Evolutionary conservation across 2,113 vertebrate species (phyloP), one percentile per base, ranked within the genome.

Genomic region (Phycodurus eques): DNA sequence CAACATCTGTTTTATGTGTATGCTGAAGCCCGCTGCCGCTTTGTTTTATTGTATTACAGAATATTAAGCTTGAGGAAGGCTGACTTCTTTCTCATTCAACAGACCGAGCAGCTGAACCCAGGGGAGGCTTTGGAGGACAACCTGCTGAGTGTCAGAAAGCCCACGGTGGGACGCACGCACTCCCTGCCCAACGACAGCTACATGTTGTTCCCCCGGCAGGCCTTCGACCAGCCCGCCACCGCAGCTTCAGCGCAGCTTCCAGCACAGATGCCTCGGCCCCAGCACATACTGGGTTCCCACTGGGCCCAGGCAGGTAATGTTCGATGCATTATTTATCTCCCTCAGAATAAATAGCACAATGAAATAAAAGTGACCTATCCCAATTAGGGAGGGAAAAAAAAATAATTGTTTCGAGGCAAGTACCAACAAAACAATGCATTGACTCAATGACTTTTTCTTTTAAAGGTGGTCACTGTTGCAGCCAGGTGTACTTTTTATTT

Each of bases 121-220:
- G 65, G 22, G 64, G 60, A 72, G 42, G 77, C 83, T 70, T 76
- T 70, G 70, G 88, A 92, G 75, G 94, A 92, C 83, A 93, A 94
- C 88, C 86, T 96, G 83, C 92, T 98, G 81, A 93, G 91, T 0
- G 95, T 98, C 71, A 90, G 94, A 68, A 99, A 98, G 88, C 91
- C 95, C 0, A 88, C 88, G 0, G 97, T 99, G 84, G 96, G 96
- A 63, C 95, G 98, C 53, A 96, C 98, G 0, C 96, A 96, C 90
- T 99, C 97, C 11, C 80, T 99, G 76, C 98, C 98, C 59, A 98
- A 98, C 0, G 97, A 98, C 93, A 98, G 97, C 94, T 98, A 98
- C 90, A 99, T 99, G 98, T 97, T 95, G 87, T 92, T 88, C 77
- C 89, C 85, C 0, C 84, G 83, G 13, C 76, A 83, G 81, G 59